A percentile compares a stretch with the other conserved stretches of the same genome.
Evolutionary conservation across 2,113 vertebrate species (phyloP).

Genomic region (Eonycteris spelaea): DNA sequence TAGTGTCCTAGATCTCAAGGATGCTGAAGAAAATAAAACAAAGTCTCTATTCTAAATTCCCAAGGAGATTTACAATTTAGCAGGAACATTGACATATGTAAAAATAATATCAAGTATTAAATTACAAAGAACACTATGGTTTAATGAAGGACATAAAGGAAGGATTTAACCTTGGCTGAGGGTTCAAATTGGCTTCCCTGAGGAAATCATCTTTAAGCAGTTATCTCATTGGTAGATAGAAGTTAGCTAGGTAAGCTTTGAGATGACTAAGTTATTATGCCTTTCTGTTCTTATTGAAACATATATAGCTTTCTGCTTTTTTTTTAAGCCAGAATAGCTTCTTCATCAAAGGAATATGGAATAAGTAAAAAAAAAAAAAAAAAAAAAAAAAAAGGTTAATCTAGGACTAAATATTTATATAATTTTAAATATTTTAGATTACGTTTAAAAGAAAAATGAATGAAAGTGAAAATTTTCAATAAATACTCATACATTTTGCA

Average conservation of each 20-base stretch:
- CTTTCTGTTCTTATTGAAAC: neutral
- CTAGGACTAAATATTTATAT: neutral
- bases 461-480: neutral
- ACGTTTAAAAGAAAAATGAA: neutral
- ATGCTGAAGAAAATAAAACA: neutral
- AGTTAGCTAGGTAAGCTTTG: neutral
- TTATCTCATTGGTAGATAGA: neutral
- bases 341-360: neutral
- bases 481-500: neutral
- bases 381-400: neutral
- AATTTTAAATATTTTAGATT: neutral
- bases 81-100: neutral
- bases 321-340: neutral
- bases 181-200: neutral
- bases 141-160: neutral
- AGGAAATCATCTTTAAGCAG: neutral
- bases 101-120: neutral
- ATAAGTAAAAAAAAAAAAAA: neutral
- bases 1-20: neutral
- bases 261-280: neutral
- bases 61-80: neutral
- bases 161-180: neutral
- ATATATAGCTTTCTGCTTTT: neutral
- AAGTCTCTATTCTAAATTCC: neutral
- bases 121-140: neutral